These are phyloP conservation scores for Plagiodera versicolora DNA, from an alignment of 2,888 invertebrate genomes.

Conservation along the genomic window DNA sequence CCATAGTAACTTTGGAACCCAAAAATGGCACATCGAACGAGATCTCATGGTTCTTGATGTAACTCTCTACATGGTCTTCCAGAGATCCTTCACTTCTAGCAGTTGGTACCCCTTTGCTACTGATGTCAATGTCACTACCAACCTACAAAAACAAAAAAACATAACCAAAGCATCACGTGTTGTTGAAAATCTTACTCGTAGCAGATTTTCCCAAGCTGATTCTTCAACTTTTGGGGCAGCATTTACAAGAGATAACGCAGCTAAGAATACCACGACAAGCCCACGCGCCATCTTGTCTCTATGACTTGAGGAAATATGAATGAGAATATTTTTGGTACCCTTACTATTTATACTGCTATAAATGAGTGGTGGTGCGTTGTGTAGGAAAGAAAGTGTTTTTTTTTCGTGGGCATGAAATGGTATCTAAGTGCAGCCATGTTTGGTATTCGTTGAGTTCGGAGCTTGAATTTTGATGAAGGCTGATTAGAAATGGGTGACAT, in stretches of 20 bases:
- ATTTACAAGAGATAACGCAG: constrained; percentile 9
- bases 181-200: constrained; percentile 23
- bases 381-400: constrained; percentile 14
- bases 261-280: constrained; percentile 9
- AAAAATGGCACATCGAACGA: constrained; percentile 73
- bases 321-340: constrained; percentile 19
- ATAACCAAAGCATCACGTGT: no score
- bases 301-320: no score
- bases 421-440: constrained; percentile 9
- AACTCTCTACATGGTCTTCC: constrained; percentile 59
- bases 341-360: constrained; percentile 25
- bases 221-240: constrained; percentile 16
- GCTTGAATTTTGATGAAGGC: constrained; percentile 19
- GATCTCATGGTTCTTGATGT: constrained; percentile 74
- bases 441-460: constrained; percentile 8
- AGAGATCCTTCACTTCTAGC: constrained; percentile 25
- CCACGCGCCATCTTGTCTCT: constrained; percentile 15
- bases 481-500: constrained; percentile 20
- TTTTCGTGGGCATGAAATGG: constrained; percentile 8
- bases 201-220: constrained; percentile 14
- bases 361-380: constrained; percentile 8
- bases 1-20: constrained; percentile 67
- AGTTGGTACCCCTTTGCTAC: constrained; percentile 20
- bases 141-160: constrained; percentile 23
- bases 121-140: constrained; percentile 32